Percentiles rank a stretch among this genome's conserved stretches.
Conservation (phyloP, 30 jellyfish, hydroid and myxozoan species). For the Chrysaora quinquecirrha region DNA sequence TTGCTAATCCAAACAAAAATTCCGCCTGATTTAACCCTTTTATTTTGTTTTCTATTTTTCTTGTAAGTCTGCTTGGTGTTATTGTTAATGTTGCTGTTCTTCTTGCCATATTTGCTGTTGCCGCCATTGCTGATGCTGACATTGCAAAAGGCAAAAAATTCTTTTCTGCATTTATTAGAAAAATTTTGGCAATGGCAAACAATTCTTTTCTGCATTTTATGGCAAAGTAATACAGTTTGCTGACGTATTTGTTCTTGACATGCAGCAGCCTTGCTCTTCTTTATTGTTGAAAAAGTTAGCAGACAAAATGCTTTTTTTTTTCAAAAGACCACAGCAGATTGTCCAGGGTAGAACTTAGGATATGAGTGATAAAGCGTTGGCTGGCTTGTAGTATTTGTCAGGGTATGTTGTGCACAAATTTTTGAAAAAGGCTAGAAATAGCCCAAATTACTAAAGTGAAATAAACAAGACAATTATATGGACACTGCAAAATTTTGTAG, state of each 20-base stretch:
- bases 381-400: neutral
- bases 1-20: too few relatives aligned
- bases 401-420: neutral
- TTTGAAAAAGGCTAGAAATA: constrained; percentile 8
- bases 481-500: neutral
- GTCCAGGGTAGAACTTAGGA: neutral
- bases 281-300: neutral
- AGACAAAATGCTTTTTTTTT: neutral
- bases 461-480: neutral
- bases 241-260: neutral
- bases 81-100: too few relatives aligned
- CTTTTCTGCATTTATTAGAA: too few relatives aligned
- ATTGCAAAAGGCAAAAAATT: too few relatives aligned
- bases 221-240: neutral
- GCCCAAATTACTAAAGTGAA: neutral
- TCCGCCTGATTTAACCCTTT: too few relatives aligned
- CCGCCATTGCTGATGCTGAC: too few relatives aligned
- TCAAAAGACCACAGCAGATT: neutral
- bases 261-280: neutral
- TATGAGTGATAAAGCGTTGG: neutral
- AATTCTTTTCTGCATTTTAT: neutral
- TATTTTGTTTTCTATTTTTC: too few relatives aligned
- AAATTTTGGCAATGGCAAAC: neutral
- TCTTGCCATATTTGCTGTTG: too few relatives aligned
- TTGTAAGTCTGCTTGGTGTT: too few relatives aligned